Base-by-base conservation (phyloP, 2,113 vertebrate species). In the Pantherophis guttatus region DNA sequence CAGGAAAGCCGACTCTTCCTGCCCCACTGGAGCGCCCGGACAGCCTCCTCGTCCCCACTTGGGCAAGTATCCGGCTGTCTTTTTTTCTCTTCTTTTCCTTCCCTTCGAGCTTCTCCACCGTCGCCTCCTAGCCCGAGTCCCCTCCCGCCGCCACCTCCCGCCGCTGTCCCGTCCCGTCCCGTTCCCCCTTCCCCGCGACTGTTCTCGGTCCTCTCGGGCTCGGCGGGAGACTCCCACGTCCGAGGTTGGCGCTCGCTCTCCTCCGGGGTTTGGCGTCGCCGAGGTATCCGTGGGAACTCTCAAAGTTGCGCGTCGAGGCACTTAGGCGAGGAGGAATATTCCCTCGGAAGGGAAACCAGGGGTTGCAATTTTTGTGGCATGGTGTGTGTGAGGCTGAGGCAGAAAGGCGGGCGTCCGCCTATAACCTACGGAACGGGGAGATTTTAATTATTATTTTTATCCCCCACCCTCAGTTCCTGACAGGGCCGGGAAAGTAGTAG, bases 21-120 rank as follows among this genome's bases (percentile, higher is more conserved):
- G 98, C 98, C 97, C 97, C 48, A 10, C 97, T 97, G 93, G 98
- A 98, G 97, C 98, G 98, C 97, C 98, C 98, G 75, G 98, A 96
- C 97, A 98, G 97, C 97, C 98, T 98, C 62, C 97, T 97, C 96
- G 98, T 98, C 91, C 98, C 98, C 94, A 98, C 97, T 97, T 98
- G 97, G 98, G 99, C 97, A 98, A 99, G 98, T 98, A 97, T 29
- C 29, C n/a, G 21, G 26, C 55, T 48, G 33, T 39, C 23, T 55
- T 23, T 10, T 44, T 33, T 29, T 13, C 13, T 75, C 15, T 33
- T 21, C 24, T n/a, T 50, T 26, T 87, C 8, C 29, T 15, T 44
- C 33, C 58, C 24, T 33, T 33, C 59, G 6, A 57, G 17, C 93
- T 7, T 8, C 26, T 5, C 48, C 21, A 15, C 89, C 58, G 15